Percentiles rank a stretch among this genome's conserved stretches.
Evolutionary conservation across 2,888 invertebrate genomes (phyloP).

Genomic region (Ferrisia virgata): DNA sequence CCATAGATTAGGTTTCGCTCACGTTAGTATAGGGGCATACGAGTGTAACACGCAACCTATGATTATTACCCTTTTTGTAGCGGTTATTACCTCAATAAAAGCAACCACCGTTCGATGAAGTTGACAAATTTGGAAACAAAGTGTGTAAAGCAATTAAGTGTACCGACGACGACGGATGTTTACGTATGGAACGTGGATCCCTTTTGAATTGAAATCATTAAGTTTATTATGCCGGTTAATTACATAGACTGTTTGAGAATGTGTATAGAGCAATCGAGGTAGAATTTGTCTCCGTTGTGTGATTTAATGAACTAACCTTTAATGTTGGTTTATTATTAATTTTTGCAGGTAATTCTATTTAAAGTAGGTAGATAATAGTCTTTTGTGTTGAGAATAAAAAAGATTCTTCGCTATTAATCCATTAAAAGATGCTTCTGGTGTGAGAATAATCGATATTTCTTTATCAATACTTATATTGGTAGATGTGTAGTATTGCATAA

Average conservation of each 20-base stretch:
- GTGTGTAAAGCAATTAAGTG: constrained; percentile 1
- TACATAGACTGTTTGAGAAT: not conserved
- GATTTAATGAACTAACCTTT: constrained; percentile 14
- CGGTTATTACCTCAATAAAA: not conserved
- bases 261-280: not conserved
- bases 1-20: not conserved
- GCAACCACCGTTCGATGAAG: not conserved
- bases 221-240: constrained; percentile 24
- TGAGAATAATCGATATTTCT: not conserved
- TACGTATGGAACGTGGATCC: not conserved
- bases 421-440: not conserved
- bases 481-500: too few species aligned
- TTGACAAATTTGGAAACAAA: not conserved
- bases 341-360: constrained; percentile 1
- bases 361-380: constrained; percentile 19
- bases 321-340: constrained; percentile 19
- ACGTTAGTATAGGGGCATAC: not conserved
- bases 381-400: not conserved
- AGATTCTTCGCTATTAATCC: constrained; percentile 11
- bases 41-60: not conserved
- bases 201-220: constrained; percentile 30
- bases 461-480: too few species aligned
- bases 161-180: not conserved
- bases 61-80: constrained; percentile 10
- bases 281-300: not conserved